These are phyloP conservation scores for Drosophila kurseongensis DNA, from an alignment of 1,140 invertebrate species.

Conservation along the genomic window DNA sequence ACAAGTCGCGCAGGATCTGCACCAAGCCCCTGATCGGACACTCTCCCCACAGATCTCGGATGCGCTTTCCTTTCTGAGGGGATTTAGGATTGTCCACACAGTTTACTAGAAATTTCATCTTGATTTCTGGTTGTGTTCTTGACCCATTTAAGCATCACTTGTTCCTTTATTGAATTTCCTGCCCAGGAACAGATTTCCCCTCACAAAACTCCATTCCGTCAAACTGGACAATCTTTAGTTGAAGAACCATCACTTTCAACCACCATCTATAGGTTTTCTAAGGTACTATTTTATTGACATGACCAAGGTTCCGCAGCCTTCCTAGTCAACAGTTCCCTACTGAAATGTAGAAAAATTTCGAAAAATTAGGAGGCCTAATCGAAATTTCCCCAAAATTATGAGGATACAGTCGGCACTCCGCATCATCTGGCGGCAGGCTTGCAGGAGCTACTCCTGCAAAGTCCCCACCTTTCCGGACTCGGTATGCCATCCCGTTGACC, in stretches of 20 bases:
- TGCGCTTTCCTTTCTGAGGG: conserved; percentile 4
- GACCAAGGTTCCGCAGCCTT: background rate
- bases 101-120: too few relatives aligned
- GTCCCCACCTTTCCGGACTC: conserved; percentile 11
- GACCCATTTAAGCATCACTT: too few relatives aligned
- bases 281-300: background rate
- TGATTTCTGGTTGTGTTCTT: too few relatives aligned
- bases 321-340: background rate
- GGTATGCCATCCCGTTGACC: background rate
- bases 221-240: too few relatives aligned
- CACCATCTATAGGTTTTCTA: too few relatives aligned
- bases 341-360: background rate
- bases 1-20: conserved; percentile 5
- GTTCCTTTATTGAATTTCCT: too few relatives aligned
- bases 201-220: too few relatives aligned
- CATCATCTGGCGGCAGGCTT: background rate
- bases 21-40: background rate
- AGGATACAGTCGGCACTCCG: background rate
- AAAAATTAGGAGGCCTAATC: background rate
- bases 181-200: too few relatives aligned
- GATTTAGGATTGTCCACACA: too few relatives aligned
- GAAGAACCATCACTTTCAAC: background rate
- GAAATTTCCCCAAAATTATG: background rate
- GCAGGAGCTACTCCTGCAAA: conserved; percentile 2
- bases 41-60: conserved; percentile 16